Percentiles rank a stretch among this genome's conserved stretches.
phyloP scores from a whole-genome alignment of 2,888 invertebrate species.

The Leucophenga montana region DNA sequence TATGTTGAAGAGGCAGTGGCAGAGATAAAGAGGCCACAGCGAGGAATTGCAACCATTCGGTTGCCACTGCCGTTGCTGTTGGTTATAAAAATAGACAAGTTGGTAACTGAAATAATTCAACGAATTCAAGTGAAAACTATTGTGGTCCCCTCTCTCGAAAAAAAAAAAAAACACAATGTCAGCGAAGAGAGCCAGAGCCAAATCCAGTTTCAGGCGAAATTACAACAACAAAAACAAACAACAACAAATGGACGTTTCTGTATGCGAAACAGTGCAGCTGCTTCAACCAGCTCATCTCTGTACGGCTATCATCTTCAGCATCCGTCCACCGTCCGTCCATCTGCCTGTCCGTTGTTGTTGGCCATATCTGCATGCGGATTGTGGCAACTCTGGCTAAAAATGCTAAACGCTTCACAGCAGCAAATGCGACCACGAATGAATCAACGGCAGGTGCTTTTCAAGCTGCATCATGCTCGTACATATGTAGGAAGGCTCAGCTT shows the following conservation, averaged over 20 bases:
- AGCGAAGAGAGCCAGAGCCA: not conserved
- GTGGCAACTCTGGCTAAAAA: not conserved
- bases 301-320: not conserved
- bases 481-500: too few species aligned
- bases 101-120: slow-evolving; percentile 36
- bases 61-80: slow-evolving; percentile 2
- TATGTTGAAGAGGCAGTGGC: slow-evolving; percentile 9
- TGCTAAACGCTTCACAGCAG: slow-evolving; percentile 13
- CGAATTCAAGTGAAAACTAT: slow-evolving; percentile 35
- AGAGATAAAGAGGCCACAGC: slow-evolving; percentile 39
- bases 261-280: slow-evolving; percentile 13
- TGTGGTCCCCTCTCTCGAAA: slow-evolving; percentile 7
- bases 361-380: slow-evolving; percentile 10
- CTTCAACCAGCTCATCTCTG: not conserved
- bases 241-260: slow-evolving; percentile 3
- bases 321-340: not conserved
- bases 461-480: not conserved
- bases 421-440: slow-evolving; percentile 2
- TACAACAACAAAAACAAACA: not conserved
- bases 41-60: not conserved
- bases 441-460: slow-evolving; percentile 20
- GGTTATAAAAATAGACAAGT: slow-evolving; percentile 24
- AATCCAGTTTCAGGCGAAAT: not conserved
- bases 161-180: slow-evolving; percentile 19
- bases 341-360: not conserved